These are phyloP conservation scores for Paedocypris sp. DNA, from an alignment of 2,113 vertebrate species.

Conservation along the genomic window DNA sequence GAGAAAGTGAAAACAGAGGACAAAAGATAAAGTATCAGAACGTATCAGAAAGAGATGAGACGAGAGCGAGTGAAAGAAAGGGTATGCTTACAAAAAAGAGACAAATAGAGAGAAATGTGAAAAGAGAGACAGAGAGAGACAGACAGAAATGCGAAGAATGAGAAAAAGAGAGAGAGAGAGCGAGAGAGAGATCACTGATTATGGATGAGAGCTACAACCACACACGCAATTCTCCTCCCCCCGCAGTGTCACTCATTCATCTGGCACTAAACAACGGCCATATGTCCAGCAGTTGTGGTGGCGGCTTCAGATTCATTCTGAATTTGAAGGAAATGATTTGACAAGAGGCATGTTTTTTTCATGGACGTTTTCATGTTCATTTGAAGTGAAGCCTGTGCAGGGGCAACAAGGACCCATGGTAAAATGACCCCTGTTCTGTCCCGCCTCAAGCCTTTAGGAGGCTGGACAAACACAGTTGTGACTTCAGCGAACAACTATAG, in stretches of 20 bases:
- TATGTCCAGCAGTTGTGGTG: slow-evolving; percentile 6
- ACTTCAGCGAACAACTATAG: background rate
- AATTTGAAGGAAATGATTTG: background rate
- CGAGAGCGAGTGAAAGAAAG: too few species aligned
- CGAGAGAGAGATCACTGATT: slow-evolving; percentile 14
- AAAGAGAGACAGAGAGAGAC: too few species aligned
- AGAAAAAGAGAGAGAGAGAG: too few species aligned
- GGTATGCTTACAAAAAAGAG: too few species aligned
- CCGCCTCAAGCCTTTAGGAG: background rate
- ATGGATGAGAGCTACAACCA: background rate
- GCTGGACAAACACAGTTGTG: background rate
- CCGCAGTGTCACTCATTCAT: background rate
- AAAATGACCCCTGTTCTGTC: background rate
- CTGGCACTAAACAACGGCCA: background rate
- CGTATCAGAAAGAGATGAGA: too few species aligned
- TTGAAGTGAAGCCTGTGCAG: background rate
- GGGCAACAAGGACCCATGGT: background rate
- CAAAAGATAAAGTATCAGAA: too few species aligned
- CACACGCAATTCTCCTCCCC: slow-evolving; percentile 8
- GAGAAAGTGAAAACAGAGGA: too few species aligned
- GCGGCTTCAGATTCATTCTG: background rate
- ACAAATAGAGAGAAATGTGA: too few species aligned
- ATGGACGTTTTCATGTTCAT: background rate
- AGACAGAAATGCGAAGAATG: too few species aligned
- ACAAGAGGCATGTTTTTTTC: background rate